Conservation (phyloP, 2,797 vertebrate genomes). For the Rhinella marina region DNA sequence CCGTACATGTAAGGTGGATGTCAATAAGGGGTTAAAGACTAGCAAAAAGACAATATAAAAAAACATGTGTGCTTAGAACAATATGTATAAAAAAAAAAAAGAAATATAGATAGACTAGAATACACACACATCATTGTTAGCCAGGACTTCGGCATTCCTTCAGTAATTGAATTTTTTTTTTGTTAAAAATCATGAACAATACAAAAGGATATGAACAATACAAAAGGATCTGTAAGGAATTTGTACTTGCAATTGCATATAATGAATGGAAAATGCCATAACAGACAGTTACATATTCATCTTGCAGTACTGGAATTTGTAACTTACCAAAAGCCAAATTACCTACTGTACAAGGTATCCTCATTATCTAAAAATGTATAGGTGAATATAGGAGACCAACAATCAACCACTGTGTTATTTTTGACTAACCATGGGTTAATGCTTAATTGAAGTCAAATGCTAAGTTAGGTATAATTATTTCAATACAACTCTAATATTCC, state of each 20-base stretch:
- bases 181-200: neutral
- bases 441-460: too few species aligned
- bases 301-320: neutral
- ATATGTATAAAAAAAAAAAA: neutral
- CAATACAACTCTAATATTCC: too few species aligned
- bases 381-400: too few species aligned
- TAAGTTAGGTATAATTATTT: too few species aligned
- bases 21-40: neutral
- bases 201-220: neutral
- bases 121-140: neutral
- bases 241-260: neutral
- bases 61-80: neutral
- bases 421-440: too few species aligned
- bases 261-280: neutral
- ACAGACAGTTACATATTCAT: conserved; percentile 12
- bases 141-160: conserved; percentile 2
- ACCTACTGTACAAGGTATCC: neutral
- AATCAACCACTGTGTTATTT: too few species aligned
- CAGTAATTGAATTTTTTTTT: conserved; percentile 24
- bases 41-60: conserved; percentile 8
- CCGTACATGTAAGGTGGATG: too few species aligned
- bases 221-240: neutral
- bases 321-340: neutral
- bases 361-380: neutral
- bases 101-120: neutral